Conservation (phyloP, 2,888 invertebrate species). For the Chalcis sispes region DNA sequence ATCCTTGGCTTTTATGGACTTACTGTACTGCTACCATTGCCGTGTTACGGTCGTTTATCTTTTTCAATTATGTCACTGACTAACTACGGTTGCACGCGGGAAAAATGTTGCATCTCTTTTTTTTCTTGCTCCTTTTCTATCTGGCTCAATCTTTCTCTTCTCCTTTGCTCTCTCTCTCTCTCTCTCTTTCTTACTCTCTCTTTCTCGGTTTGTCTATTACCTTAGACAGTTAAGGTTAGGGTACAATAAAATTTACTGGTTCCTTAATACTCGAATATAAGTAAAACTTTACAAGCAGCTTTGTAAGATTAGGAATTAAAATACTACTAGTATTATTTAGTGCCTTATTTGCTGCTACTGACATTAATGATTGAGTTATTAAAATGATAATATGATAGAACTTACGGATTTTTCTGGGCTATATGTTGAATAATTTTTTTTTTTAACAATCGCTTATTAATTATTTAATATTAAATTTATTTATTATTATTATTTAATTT, state of each 20-base stretch:
- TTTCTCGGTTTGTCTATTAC: conserved; percentile 26
- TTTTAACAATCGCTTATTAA: no score
- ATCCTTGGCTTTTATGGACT: conserved; percentile 55
- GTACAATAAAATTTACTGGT: conserved; percentile 52
- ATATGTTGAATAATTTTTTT: no score
- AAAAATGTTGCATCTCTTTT: conserved; percentile 2
- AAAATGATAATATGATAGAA: no score
- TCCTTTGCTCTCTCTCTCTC: conserved; percentile 2
- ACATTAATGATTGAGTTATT: conserved; percentile 14
- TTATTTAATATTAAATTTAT: no score
- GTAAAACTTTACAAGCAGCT: conserved; percentile 47
- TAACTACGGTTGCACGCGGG: conserved; percentile 45
- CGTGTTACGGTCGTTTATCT: conserved; percentile 57
- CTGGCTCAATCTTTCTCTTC: conserved; percentile 1
- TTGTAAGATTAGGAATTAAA: conserved; percentile 52
- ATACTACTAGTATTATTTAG: conserved; percentile 18
- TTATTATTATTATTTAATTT: no score
- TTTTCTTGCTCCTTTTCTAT: conserved; percentile 17
- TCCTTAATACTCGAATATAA: conserved; percentile 37
- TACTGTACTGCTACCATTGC: conserved; percentile 36
- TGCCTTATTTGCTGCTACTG: conserved; percentile 36
- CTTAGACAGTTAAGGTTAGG: conserved; percentile 7
- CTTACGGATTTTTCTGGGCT: no score
- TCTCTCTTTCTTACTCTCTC: not conserved
- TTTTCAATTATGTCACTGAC: conserved; percentile 58